Percentiles rank a stretch among this genome's conserved stretches.
Evolutionary conservation across 2,888 invertebrate species (phyloP).

Genomic region (Andrena camellia): DNA sequence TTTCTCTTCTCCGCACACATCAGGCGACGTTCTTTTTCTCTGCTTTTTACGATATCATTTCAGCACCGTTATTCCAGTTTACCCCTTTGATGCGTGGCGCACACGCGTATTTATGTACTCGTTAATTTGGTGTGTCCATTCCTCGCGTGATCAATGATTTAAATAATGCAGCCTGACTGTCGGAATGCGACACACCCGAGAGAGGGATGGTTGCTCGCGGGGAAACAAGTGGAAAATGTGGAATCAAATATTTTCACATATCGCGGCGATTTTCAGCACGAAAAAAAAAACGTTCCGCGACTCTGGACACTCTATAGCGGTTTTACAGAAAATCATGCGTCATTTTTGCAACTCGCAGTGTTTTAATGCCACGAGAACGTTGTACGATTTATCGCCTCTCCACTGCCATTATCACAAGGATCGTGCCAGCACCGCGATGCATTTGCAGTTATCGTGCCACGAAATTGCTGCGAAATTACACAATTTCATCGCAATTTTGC

Average conservation of each 20-base stretch:
- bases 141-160: background rate
- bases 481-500: constrained; percentile 49
- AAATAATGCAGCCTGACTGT: too few relatives aligned
- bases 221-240: background rate
- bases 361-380: constrained; percentile 14
- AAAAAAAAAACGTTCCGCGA: background rate
- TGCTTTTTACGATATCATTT: constrained; percentile 10
- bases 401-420: constrained; percentile 37
- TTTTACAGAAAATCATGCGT: background rate
- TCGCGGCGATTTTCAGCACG: background rate
- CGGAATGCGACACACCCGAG: too few relatives aligned
- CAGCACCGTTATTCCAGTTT: background rate
- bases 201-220: too few relatives aligned
- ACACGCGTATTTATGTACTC: background rate
- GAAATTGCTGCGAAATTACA: constrained; percentile 49
- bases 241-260: background rate
- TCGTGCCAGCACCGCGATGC: constrained; percentile 33
- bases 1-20: background rate
- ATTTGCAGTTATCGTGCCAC: constrained; percentile 51
- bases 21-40: background rate
- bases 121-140: background rate
- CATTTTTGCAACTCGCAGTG: constrained; percentile 17
- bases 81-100: constrained; percentile 3
- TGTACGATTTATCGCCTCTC: constrained; percentile 8
- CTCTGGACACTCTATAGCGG: background rate